phyloP scores from a whole-genome alignment of 1,140 invertebrate genomes.

The Trigoniulus corallinus region DNA sequence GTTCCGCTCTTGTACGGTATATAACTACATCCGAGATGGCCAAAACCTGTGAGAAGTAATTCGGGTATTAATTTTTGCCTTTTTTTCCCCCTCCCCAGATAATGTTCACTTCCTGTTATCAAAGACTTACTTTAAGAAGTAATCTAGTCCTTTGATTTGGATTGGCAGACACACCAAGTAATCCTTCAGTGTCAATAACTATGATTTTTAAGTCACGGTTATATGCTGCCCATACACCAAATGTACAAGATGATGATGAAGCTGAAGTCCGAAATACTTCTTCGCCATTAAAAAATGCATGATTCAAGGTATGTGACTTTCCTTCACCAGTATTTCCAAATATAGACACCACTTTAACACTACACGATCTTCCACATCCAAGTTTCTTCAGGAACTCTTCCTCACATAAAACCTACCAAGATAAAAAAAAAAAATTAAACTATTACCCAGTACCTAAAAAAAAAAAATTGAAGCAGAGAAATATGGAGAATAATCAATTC shows the following conservation, averaged over 20 bases:
- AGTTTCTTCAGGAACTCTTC: constrained; percentile 25
- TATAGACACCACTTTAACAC: constrained; percentile 68
- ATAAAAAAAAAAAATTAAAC: constrained; percentile 4
- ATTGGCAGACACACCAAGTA: constrained; percentile 44
- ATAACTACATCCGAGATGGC: constrained; percentile 68
- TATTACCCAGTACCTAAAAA: constrained; percentile 1
- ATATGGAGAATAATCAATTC: background rate
- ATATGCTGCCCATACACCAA: constrained; percentile 65
- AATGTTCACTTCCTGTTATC: too few relatives aligned
- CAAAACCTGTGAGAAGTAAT: constrained; percentile 30
- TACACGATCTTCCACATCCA: constrained; percentile 17
- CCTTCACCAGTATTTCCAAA: constrained; percentile 77
- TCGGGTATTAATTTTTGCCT: background rate
- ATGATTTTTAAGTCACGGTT: constrained; percentile 44
- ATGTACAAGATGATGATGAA: constrained; percentile 52
- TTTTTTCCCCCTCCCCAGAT: too few relatives aligned
- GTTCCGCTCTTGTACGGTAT: constrained; percentile 57
- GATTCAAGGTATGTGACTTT: constrained; percentile 65
- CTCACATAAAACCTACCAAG: constrained; percentile 20
- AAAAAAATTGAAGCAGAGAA: constrained; percentile 2
- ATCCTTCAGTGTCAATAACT: constrained; percentile 64
- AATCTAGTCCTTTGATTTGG: constrained; percentile 52
- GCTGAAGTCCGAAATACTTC: constrained; percentile 57
- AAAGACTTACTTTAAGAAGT: constrained; percentile 43
- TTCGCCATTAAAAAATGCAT: constrained; percentile 55